Percentiles rank a stretch among this genome's conserved stretches.
phyloP scores from a whole-genome alignment of 1,140 invertebrate species.

The Sipha flava region DNA sequence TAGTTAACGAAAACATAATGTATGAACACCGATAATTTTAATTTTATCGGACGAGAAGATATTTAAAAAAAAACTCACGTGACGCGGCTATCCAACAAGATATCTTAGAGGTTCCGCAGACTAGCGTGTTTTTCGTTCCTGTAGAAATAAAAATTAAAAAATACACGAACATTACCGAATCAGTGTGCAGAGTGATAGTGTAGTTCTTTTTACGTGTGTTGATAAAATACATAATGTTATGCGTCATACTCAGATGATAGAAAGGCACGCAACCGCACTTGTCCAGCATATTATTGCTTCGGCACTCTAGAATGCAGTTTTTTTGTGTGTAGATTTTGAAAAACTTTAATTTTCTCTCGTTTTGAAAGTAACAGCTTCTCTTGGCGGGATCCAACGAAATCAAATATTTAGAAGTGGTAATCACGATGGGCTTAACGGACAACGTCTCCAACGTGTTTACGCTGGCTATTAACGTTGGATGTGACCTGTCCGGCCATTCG shows the following conservation, averaged over 20 bases:
- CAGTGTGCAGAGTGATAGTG: too few relatives aligned
- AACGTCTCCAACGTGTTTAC: neutral
- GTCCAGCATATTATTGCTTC: slow-evolving; percentile 37
- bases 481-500: slow-evolving; percentile 9
- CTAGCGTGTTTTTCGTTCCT: neutral
- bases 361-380: slow-evolving; percentile 51
- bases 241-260: slow-evolving; percentile 34
- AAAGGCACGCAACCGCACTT: slow-evolving; percentile 34
- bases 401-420: neutral
- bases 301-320: slow-evolving; percentile 45
- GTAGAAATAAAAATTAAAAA: neutral
- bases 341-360: slow-evolving; percentile 52
- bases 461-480: neutral
- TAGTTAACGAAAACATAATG: neutral
- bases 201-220: neutral
- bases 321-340: slow-evolving; percentile 48
- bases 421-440: slow-evolving; percentile 17
- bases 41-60: too few relatives aligned
- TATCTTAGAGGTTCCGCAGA: neutral
- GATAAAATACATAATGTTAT: too few relatives aligned
- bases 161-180: neutral
- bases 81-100: neutral
- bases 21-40: too few relatives aligned
- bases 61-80: neutral
- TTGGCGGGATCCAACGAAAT: slow-evolving; percentile 30